Percentiles rank a stretch among this genome's conserved stretches.
Evolutionary conservation across 2,797 vertebrate genomes (phyloP).

Genomic region (Poecilia gillii): DNA sequence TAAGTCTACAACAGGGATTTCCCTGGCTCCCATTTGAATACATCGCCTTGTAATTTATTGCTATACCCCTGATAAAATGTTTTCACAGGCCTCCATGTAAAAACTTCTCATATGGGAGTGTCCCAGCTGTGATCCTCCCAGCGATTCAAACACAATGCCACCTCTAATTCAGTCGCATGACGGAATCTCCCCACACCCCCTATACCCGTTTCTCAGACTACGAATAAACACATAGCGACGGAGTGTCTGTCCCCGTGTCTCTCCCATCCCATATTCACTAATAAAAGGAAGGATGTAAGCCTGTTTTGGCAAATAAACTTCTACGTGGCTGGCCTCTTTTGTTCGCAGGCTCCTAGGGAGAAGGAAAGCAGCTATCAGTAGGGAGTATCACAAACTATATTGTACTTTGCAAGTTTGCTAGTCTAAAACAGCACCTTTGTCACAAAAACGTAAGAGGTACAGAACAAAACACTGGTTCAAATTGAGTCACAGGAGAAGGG

Average conservation of each 20-base stretch:
- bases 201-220: constrained; percentile 66
- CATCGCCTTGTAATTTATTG: constrained; percentile 19
- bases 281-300: constrained; percentile 85
- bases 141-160: constrained; percentile 64
- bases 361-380: constrained; percentile 76
- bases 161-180: constrained; percentile 74
- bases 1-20: constrained; percentile 8
- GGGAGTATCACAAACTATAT: constrained; percentile 82
- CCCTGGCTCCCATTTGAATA: constrained; percentile 8
- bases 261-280: constrained; percentile 72
- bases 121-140: constrained; percentile 63
- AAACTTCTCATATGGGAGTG: constrained; percentile 40
- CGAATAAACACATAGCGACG: constrained; percentile 78
- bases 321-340: constrained; percentile 74
- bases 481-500: constrained; percentile 31
- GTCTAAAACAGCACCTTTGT: constrained; percentile 46
- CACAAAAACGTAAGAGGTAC: constrained; percentile 36
- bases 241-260: constrained; percentile 80
- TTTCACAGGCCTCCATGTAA: constrained; percentile 33
- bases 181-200: constrained; percentile 52
- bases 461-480: constrained; percentile 69
- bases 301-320: constrained; percentile 82
- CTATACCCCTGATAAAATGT: constrained; percentile 9
- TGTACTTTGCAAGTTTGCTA: constrained; percentile 68
- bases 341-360: constrained; percentile 70